Conservation (phyloP, 35 echinoderm and acorn worm species). For the Lytechinus pictus region DNA sequence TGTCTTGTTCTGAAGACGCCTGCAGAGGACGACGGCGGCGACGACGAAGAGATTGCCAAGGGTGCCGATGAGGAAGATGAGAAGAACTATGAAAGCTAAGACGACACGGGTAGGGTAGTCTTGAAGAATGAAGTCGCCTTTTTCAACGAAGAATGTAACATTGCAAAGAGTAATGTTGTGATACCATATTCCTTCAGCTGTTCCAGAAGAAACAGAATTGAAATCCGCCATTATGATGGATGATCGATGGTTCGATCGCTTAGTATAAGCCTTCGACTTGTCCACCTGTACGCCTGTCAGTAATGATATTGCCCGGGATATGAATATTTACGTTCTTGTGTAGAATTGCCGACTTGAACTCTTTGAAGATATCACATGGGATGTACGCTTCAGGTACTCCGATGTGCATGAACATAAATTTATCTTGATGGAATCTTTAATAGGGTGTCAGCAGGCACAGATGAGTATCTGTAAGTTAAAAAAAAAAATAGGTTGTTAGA, state of each 20-base stretch:
- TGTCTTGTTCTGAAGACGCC: constrained; percentile 71
- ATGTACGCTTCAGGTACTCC: no score
- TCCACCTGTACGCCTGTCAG: no score
- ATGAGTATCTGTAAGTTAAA: no score
- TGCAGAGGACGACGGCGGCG: constrained; percentile 64
- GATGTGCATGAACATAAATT: no score
- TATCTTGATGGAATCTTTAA: no score
- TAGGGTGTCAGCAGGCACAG: no score
- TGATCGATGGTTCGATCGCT: background rate
- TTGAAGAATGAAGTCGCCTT: background rate
- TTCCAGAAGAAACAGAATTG: background rate
- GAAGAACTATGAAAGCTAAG: constrained; percentile 52
- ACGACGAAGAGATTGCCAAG: constrained; percentile 70
- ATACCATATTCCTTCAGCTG: background rate
- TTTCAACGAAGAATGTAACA: background rate
- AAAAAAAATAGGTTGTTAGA: no score
- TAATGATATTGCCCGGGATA: no score
- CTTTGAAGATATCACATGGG: no score
- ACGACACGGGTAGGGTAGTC: background rate
- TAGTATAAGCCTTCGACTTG: background rate
- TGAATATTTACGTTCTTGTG: no score
- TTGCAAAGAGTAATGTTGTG: constrained; percentile 28
- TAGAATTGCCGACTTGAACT: no score
- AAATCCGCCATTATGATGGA: background rate
- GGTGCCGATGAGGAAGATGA: constrained; percentile 49